Evolutionary conservation across 2,888 invertebrate species (phyloP).

Genomic region (Ferdinandea cuprea): DNA sequence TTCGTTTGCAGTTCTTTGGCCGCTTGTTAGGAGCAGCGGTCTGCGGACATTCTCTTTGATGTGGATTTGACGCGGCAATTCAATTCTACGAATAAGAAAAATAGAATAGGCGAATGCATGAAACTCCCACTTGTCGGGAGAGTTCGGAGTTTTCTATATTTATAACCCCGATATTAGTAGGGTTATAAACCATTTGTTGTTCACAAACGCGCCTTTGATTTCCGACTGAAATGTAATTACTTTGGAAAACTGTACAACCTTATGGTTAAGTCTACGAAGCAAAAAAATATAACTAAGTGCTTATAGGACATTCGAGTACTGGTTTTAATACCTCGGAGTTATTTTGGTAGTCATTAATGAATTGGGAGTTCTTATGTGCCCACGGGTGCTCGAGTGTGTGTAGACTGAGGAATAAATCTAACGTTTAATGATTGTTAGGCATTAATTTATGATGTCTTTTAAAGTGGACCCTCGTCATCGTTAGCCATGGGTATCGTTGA

Average conservation of each 20-base stretch:
- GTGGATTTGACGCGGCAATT: conserved; percentile 20
- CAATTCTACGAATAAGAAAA: conserved; percentile 19
- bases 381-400: background rate
- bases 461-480: background rate
- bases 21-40: conserved; percentile 9
- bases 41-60: conserved; percentile 33
- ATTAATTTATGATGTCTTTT: background rate
- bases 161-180: background rate
- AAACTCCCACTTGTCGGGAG: background rate
- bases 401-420: background rate
- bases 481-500: background rate
- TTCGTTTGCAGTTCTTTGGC: conserved; percentile 39
- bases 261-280: conserved; percentile 1
- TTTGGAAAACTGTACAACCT: conserved; percentile 26
- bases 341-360: background rate
- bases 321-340: conserved; percentile 1
- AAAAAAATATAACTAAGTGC: background rate
- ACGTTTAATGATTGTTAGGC: background rate
- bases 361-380: background rate
- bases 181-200: conserved; percentile 4
- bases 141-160: background rate
- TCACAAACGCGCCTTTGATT: conserved; percentile 22
- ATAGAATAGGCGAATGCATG: background rate
- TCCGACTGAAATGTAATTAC: conserved; percentile 15
- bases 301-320: background rate